Percentiles rank a stretch among this genome's conserved stretches.
Conservation (phyloP, 2,113 vertebrate genomes). For the Shinisaurus crocodilurus region DNA sequence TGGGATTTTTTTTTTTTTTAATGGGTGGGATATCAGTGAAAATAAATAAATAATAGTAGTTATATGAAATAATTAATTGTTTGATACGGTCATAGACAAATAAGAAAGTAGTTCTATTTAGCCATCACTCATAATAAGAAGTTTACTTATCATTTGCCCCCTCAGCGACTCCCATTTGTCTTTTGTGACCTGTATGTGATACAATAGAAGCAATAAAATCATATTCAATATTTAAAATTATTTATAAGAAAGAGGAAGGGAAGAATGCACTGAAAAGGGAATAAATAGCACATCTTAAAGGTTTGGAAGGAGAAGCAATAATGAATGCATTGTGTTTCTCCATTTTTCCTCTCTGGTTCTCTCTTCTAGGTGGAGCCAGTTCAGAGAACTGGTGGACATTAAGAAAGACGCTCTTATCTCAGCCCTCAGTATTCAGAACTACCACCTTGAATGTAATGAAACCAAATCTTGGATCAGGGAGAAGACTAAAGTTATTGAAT, state of each 20-base stretch:
- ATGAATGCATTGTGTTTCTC: constrained; percentile 16
- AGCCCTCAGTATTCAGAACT: constrained; percentile 97
- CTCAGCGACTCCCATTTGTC: not conserved
- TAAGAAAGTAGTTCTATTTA: not conserved
- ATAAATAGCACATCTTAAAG: not conserved
- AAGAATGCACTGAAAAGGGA: not conserved
- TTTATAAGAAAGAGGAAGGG: not conserved
- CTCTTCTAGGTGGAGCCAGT: constrained; percentile 92
- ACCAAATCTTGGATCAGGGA: constrained; percentile 99
- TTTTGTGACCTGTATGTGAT: not conserved
- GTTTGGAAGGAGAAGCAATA: not conserved
- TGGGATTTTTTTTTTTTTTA: too few relatives aligned
- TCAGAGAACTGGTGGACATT: constrained; percentile 95
- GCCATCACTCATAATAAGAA: not conserved
- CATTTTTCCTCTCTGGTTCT: constrained; percentile 18
- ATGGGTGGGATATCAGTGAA: too few relatives aligned
- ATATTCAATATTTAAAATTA: not conserved
- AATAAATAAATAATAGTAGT: too few relatives aligned
- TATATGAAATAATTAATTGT: too few relatives aligned
- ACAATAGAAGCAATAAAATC: not conserved
- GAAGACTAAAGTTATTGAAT: constrained; percentile 99
- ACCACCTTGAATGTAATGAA: constrained; percentile 98
- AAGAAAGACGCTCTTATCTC: constrained; percentile 96
- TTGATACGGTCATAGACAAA: too few relatives aligned
- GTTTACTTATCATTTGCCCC: not conserved